phyloP scores from a whole-genome alignment of 2,888 invertebrate genomes.

The Colostygia pectinataria region DNA sequence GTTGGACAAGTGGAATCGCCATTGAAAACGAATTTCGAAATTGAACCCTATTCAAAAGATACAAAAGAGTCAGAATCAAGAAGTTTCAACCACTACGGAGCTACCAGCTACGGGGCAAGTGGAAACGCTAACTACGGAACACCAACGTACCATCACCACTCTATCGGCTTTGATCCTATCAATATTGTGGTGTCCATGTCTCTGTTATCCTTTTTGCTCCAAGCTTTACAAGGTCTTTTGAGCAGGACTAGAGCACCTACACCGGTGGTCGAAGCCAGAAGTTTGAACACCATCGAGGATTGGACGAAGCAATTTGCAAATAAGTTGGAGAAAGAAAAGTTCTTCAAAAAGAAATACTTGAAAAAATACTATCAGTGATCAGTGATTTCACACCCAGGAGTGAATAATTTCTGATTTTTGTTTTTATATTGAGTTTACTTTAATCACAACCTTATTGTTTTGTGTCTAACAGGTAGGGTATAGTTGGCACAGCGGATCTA shows the following conservation, averaged over 20 bases:
- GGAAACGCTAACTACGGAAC: constrained; percentile 56
- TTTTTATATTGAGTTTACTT: too few species aligned
- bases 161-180: constrained; percentile 78
- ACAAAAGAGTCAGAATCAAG: constrained; percentile 45
- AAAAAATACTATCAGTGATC: constrained; percentile 48
- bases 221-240: constrained; percentile 72
- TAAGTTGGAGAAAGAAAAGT: constrained; percentile 46
- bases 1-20: constrained; percentile 65
- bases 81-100: constrained; percentile 60
- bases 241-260: constrained; percentile 64
- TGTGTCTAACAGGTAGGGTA: too few species aligned
- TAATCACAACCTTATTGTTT: too few species aligned
- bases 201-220: constrained; percentile 70
- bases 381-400: neutral
- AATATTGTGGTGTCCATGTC: constrained; percentile 78
- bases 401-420: too few species aligned
- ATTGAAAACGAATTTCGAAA: constrained; percentile 41
- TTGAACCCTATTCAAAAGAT: constrained; percentile 30
- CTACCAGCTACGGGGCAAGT: constrained; percentile 63
- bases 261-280: constrained; percentile 66
- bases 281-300: constrained; percentile 49
- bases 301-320: constrained; percentile 59
- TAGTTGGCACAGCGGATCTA: too few species aligned
- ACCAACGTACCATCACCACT: constrained; percentile 73
- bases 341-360: constrained; percentile 58